phyloP scores from a whole-genome alignment of 2,888 invertebrate species.

The Drosophila mimica region DNA sequence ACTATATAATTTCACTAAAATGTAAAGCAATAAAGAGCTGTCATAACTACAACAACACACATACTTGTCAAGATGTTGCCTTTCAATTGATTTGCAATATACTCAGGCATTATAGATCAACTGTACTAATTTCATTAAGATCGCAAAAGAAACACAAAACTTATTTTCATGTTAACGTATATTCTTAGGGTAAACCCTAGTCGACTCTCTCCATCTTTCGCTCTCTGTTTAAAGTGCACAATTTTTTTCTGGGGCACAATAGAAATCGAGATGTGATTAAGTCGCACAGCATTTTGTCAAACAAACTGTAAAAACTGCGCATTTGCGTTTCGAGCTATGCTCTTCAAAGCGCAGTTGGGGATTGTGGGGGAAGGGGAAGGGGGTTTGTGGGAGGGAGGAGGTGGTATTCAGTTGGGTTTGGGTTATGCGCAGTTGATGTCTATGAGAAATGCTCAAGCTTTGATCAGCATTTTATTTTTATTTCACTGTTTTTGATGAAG shows the following conservation, averaged over 20 bases:
- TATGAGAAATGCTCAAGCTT: constrained; percentile 37
- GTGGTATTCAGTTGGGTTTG: not conserved
- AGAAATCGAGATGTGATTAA: constrained; percentile 34
- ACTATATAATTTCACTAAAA: not conserved
- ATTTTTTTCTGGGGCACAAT: constrained; percentile 22
- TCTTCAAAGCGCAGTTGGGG: constrained; percentile 39
- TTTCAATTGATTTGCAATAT: no score
- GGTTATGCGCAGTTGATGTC: constrained; percentile 63
- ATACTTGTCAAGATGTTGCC: no score
- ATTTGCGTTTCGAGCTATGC: constrained; percentile 34
- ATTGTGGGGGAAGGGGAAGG: not conserved
- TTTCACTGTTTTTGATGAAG: constrained; percentile 52
- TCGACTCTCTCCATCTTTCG: not conserved
- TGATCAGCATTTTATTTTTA: constrained; percentile 12
- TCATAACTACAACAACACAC: no score
- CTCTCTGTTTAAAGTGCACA: not conserved
- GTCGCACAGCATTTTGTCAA: constrained; percentile 29
- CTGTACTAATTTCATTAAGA: not conserved
- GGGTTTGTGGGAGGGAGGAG: not conserved
- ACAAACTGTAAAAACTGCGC: constrained; percentile 38
- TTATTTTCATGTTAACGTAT: not conserved
- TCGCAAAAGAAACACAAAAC: not conserved
- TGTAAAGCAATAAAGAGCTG: not conserved
- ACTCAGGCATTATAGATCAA: not conserved
- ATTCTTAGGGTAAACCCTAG: not conserved